Conservation (phyloP, 2,888 invertebrate genomes). For the Crossocerus cetratus region DNA sequence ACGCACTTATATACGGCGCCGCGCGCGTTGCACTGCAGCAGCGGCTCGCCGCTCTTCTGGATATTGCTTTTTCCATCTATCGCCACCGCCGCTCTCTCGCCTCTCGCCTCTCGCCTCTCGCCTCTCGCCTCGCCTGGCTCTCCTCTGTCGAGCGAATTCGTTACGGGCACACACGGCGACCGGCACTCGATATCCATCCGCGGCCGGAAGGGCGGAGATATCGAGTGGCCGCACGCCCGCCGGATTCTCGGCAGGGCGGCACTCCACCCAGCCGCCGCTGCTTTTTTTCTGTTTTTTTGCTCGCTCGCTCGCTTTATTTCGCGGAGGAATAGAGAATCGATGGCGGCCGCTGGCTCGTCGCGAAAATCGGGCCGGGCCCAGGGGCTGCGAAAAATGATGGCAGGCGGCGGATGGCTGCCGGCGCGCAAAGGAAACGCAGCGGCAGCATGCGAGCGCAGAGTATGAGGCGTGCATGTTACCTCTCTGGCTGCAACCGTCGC, state of each 20-base stretch:
- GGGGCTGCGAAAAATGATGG: too few species aligned
- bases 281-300: neutral
- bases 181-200: conserved; percentile 28
- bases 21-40: too few species aligned
- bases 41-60: conserved; percentile 23
- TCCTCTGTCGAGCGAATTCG: conserved; percentile 32
- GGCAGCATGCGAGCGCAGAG: too few species aligned
- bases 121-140: conserved; percentile 29
- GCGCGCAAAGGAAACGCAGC: too few species aligned
- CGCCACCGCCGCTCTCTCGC: conserved; percentile 20
- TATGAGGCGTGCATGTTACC: too few species aligned
- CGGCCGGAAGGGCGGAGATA: conserved; percentile 6
- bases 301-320: too few species aligned
- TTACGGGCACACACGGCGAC: conserved; percentile 21
- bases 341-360: neutral
- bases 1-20: neutral
- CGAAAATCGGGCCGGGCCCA: too few species aligned
- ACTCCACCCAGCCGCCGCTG: neutral
- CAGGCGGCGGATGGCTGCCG: too few species aligned
- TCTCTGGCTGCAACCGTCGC: too few species aligned
- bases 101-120: conserved; percentile 2
- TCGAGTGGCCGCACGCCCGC: neutral
- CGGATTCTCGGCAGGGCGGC: neutral
- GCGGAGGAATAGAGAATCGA: conserved; percentile 2
- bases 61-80: conserved; percentile 43